Conservation (phyloP, 35 echinoderm and acorn worm genomes). For the Nesometra sesokonis region DNA sequence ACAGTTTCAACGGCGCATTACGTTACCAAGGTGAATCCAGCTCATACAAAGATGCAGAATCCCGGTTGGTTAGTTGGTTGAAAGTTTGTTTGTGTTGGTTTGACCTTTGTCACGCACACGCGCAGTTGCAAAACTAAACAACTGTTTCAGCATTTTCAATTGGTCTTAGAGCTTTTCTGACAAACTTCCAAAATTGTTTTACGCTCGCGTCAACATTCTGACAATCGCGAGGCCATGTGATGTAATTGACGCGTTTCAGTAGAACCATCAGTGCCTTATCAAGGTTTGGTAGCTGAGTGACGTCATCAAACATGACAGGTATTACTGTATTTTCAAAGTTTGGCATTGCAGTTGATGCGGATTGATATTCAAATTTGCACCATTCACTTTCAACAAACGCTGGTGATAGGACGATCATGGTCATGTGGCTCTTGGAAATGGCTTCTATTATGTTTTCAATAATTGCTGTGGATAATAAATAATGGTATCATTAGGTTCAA, state of each 20-base stretch:
- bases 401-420: constrained; percentile 14
- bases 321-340: constrained; percentile 8
- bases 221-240: constrained; percentile 9
- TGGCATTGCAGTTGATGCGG: neutral
- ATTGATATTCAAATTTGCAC: constrained; percentile 14
- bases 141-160: neutral
- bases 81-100: too few species aligned
- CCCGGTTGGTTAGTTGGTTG: neutral
- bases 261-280: neutral
- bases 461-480: neutral
- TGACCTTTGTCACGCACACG: too few species aligned
- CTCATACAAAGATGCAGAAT: neutral
- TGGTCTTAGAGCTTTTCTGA: neutral
- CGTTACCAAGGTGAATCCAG: too few species aligned
- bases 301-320: constrained; percentile 24
- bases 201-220: neutral
- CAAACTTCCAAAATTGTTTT: constrained; percentile 5
- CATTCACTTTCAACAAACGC: constrained; percentile 23
- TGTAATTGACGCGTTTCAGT: constrained; percentile 3
- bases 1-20: too few species aligned
- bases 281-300: neutral
- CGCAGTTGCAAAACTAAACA: too few species aligned
- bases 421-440: constrained; percentile 1
- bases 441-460: constrained; percentile 18
- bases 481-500: too few species aligned